These are phyloP conservation scores for Cheumatopsyche charites DNA, from an alignment of 1,140 invertebrate species.

Conservation along the genomic window DNA sequence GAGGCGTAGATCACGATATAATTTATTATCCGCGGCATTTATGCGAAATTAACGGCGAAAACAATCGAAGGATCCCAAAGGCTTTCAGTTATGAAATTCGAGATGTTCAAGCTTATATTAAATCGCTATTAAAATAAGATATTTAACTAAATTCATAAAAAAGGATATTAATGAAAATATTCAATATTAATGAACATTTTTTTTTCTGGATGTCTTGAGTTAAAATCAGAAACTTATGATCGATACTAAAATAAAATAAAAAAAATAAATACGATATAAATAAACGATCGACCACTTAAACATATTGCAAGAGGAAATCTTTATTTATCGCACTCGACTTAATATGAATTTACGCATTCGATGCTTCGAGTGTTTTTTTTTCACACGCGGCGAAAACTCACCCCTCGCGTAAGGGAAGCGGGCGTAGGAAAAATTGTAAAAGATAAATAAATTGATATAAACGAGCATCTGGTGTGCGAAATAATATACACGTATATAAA, in stretches of 20 bases:
- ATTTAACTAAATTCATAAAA: too few relatives aligned
- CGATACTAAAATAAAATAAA: too few relatives aligned
- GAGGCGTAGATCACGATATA: slow-evolving; percentile 28
- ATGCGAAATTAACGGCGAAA: neutral
- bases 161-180: too few relatives aligned
- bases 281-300: neutral
- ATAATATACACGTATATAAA: too few relatives aligned
- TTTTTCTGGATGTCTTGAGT: too few relatives aligned
- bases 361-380: neutral
- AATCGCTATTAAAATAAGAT: too few relatives aligned
- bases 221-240: too few relatives aligned
- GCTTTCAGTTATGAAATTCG: too few relatives aligned
- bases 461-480: slow-evolving; percentile 12
- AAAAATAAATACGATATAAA: too few relatives aligned
- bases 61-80: neutral
- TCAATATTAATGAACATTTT: too few relatives aligned
- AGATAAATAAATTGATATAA: slow-evolving; percentile 41
- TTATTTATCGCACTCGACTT: slow-evolving; percentile 22
- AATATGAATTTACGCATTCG: slow-evolving; percentile 25
- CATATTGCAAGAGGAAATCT: neutral
- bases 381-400: neutral
- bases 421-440: slow-evolving; percentile 23
- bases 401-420: neutral
- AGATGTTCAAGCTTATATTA: too few relatives aligned
- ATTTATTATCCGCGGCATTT: slow-evolving; percentile 18